phyloP scores from a whole-genome alignment of 2,113 vertebrate genomes.

The Aldabrachelys gigantea region DNA sequence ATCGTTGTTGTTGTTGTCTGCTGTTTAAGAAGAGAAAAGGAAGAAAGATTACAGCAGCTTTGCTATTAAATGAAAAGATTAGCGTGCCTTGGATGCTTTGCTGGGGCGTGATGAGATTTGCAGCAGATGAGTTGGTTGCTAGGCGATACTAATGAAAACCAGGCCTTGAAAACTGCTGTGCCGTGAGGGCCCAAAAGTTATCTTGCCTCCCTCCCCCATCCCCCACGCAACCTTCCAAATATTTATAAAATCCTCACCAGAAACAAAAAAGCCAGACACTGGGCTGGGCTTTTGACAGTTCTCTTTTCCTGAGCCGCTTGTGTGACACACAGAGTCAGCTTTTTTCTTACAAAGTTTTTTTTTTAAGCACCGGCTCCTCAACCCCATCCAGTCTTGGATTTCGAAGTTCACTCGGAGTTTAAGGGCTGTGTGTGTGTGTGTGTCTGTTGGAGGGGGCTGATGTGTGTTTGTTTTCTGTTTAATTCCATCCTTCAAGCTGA shows the following conservation, averaged over 20 bases:
- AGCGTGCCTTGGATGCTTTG: conserved; percentile 71
- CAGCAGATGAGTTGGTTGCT: conserved; percentile 79
- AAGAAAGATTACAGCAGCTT: conserved; percentile 74
- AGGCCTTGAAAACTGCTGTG: conserved; percentile 71
- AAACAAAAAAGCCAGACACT: conserved; percentile 65
- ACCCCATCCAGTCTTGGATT: neutral
- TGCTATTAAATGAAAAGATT: conserved; percentile 72
- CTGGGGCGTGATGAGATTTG: conserved; percentile 79
- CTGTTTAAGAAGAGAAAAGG: conserved; percentile 64
- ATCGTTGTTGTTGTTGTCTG: conserved; percentile 58
- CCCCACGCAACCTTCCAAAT: conserved; percentile 57
- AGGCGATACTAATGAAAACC: conserved; percentile 80
- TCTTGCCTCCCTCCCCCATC: conserved; percentile 37
- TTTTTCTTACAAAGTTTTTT: conserved; percentile 25
- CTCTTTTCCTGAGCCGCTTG: conserved; percentile 32
- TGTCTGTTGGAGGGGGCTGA: neutral
- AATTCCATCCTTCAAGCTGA: conserved; percentile 30
- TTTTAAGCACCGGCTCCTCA: conserved; percentile 9
- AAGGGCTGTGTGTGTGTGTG: conserved; percentile 5
- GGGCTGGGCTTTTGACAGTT: conserved; percentile 54
- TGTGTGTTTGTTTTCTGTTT: neutral
- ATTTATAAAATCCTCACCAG: conserved; percentile 77
- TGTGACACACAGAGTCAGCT: neutral
- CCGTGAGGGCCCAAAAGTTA: conserved; percentile 64
- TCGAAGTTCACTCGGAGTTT: conserved; percentile 45